Evolutionary conservation across 2,888 invertebrate species (phyloP), one percentile per base, ranked within the genome.

Genomic region (Ophion ellenae): DNA sequence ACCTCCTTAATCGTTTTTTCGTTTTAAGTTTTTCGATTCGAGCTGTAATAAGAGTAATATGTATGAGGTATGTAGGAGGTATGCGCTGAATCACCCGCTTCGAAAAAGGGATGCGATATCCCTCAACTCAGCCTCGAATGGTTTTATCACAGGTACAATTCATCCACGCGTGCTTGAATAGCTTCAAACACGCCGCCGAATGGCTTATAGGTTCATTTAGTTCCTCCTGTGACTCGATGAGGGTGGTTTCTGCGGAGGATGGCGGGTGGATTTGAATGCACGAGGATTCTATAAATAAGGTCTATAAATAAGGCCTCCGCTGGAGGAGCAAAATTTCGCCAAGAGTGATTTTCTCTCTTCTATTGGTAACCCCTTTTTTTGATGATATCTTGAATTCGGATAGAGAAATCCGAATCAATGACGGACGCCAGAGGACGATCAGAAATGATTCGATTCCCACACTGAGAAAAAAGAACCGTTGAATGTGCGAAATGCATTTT

Each of bases 231-330:
- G n/a, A 28, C 40, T 40, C 40, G 74, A 74, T n/a, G 24, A 40
- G 14, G 57, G 6, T 17, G 28, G 57, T 32, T 32, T 71, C 57
- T 17, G 14, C 53, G 14, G 71, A 14, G 57, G 17, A 14, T 71
- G 32, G 9, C 24, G 71, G 57, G 20, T 20, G 61, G 24, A 40
- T 28, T 45, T 74, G 40, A 0, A 24, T n/a, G 2, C 10, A 3
- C 74, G 61, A 40, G 14, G 14, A 45, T 36, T 61, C 1, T 24
- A 24, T 24, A 24, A 24, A 24, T 14, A 6, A 84, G 70, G 75
- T 85, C 85, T 11, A 86, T 70, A 3, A 80, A 53, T 1, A 84
- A 17, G 47, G 77, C 70, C 61, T 87, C 86, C 17, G 80, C 40
- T 7, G 87, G 70, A 40, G 84, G 71, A 0, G 74, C 57, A 67